phyloP scores from a whole-genome alignment of 2,888 invertebrate species.

The Drosophila cracens region DNA sequence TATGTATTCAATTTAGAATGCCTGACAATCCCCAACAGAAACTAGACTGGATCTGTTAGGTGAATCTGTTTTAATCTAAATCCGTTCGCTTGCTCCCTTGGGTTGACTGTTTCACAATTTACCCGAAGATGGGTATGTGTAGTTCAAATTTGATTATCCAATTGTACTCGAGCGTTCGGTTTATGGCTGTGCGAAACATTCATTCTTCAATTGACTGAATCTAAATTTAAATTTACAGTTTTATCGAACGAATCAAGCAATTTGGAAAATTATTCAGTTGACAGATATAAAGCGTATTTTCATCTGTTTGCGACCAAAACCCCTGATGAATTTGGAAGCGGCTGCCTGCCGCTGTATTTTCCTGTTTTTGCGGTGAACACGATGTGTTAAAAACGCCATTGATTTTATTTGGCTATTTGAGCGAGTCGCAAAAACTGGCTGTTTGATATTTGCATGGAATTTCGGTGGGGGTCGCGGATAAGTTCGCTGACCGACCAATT shows the following conservation, averaged over 20 bases:
- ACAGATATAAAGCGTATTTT: constrained; percentile 44
- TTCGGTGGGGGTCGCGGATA: constrained; percentile 37
- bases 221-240: constrained; percentile 52
- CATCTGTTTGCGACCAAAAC: constrained; percentile 37
- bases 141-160: constrained; percentile 2
- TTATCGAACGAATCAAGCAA: constrained; percentile 31
- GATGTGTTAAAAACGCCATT: constrained; percentile 56
- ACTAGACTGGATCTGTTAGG: constrained; percentile 9
- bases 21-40: constrained; percentile 1
- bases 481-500: constrained; percentile 65
- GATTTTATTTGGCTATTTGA: constrained; percentile 48
- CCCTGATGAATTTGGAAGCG: constrained; percentile 51
- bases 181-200: neutral
- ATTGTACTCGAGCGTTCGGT: neutral
- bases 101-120: neutral
- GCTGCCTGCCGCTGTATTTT: constrained; percentile 18
- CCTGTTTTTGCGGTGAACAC: constrained; percentile 51
- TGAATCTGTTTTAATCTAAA: constrained; percentile 27
- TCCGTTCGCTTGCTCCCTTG: neutral
- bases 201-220: constrained; percentile 15
- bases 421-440: constrained; percentile 15
- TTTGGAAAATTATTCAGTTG: constrained; percentile 57
- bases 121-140: neutral
- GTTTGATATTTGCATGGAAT: constrained; percentile 49
- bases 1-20: constrained; percentile 24